phyloP scores from a whole-genome alignment of 2,888 invertebrate genomes.

The Drosophila macrospina region DNA sequence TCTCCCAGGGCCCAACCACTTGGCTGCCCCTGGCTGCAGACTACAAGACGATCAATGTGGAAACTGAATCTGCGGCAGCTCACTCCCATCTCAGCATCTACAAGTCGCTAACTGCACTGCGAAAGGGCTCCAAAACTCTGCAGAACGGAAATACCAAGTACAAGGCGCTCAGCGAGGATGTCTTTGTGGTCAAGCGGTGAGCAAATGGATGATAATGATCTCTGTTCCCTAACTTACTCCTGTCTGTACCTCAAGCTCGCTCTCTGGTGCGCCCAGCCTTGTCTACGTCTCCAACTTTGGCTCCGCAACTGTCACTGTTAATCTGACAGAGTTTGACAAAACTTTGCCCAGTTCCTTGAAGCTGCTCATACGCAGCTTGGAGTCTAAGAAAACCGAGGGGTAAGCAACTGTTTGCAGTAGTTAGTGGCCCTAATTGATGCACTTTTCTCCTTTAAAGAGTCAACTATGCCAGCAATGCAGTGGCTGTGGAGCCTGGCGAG shows the following conservation, averaged over 20 bases:
- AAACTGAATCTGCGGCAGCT: conserved; percentile 84
- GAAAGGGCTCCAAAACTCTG: conserved; percentile 72
- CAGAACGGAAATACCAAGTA: conserved; percentile 75
- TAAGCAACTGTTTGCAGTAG: conserved; percentile 15
- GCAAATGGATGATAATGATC: neutral
- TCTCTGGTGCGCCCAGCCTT: conserved; percentile 54
- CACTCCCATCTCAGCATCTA: conserved; percentile 88
- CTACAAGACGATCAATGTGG: conserved; percentile 87
- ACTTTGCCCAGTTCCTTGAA: conserved; percentile 32
- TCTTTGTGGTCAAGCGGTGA: conserved; percentile 82
- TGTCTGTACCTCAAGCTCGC: conserved; percentile 23
- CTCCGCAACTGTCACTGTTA: conserved; percentile 19
- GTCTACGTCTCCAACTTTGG: conserved; percentile 73
- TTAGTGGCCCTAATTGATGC: neutral
- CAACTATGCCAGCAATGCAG: neutral
- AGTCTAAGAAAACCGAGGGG: conserved; percentile 43
- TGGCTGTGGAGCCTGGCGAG: conserved; percentile 43
- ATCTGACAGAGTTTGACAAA: conserved; percentile 58
- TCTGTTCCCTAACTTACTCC: neutral
- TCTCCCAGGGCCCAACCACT: conserved; percentile 78
- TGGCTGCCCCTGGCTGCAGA: conserved; percentile 85
- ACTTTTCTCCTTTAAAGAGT: neutral
- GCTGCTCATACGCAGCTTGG: conserved; percentile 58
- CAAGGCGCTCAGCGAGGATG: conserved; percentile 66
- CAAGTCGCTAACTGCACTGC: conserved; percentile 86